phyloP scores from a whole-genome alignment of 1,140 invertebrate species.

The Eupristina koningsbergeri region DNA sequence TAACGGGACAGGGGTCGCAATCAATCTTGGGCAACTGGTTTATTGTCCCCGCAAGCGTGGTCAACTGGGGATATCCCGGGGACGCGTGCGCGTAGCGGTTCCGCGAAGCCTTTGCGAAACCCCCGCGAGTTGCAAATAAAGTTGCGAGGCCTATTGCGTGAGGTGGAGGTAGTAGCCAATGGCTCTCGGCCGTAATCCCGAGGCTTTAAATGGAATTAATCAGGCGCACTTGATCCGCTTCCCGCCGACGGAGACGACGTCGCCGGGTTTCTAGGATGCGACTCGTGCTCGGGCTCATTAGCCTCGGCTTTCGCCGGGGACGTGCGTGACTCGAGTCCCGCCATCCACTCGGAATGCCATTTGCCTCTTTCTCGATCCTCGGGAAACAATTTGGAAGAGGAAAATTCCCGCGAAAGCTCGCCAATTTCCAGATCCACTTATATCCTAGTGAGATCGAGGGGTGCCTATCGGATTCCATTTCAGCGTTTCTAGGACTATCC shows the following conservation, averaged over 20 bases:
- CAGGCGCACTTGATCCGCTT: neutral
- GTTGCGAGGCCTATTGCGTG: conserved; percentile 8
- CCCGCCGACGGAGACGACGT: too few species aligned
- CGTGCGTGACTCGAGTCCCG: neutral
- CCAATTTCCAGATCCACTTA: too few species aligned
- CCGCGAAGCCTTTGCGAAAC: conserved; percentile 38
- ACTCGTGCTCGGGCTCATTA: too few species aligned
- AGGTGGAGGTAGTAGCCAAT: conserved; percentile 29
- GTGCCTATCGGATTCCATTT: too few species aligned
- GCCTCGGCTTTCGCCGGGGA: too few species aligned
- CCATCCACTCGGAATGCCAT: too few species aligned
- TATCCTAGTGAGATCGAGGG: too few species aligned
- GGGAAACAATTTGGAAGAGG: too few species aligned
- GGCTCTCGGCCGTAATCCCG: neutral
- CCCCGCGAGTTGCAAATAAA: conserved; percentile 29
- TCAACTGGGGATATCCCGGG: neutral
- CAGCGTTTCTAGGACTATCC: too few species aligned
- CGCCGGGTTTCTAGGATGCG: too few species aligned
- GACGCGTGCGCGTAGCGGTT: neutral
- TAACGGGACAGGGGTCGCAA: neutral
- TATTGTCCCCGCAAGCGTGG: conserved; percentile 6
- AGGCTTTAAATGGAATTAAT: conserved; percentile 43
- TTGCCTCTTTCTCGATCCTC: too few species aligned
- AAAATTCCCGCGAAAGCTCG: too few species aligned
- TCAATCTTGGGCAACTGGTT: conserved; percentile 28